phyloP scores from a whole-genome alignment of 2,888 invertebrate genomes.

The Drosophila demipolita region DNA sequence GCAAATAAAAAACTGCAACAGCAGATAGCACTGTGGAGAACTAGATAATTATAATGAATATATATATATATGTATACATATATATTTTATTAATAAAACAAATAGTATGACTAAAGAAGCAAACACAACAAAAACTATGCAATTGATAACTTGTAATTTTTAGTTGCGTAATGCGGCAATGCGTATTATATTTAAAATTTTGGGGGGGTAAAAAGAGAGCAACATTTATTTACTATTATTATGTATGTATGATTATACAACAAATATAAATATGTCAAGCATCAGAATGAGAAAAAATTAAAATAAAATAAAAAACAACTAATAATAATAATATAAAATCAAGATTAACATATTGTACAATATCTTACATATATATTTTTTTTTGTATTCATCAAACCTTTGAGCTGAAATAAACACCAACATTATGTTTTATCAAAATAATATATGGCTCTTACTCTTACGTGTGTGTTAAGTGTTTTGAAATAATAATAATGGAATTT shows the following conservation, averaged over 20 bases:
- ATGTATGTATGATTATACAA: constrained; percentile 44
- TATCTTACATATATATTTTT: constrained; percentile 54
- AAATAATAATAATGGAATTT: neutral
- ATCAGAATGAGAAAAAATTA: constrained; percentile 31
- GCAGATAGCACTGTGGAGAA: constrained; percentile 67
- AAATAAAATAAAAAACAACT: constrained; percentile 16
- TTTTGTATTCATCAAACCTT: constrained; percentile 63
- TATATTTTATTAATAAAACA: constrained; percentile 45
- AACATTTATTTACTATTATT: constrained; percentile 56
- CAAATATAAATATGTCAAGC: constrained; percentile 37
- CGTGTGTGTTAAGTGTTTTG: neutral
- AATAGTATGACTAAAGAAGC: constrained; percentile 36
- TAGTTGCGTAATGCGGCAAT: constrained; percentile 32
- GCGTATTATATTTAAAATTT: constrained; percentile 47
- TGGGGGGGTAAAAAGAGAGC: constrained; percentile 19
- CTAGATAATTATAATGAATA: constrained; percentile 67
- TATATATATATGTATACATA: constrained; percentile 24
- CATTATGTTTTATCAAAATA: constrained; percentile 68
- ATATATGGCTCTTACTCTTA: neutral
- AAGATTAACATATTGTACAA: constrained; percentile 70
- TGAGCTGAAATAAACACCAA: constrained; percentile 73
- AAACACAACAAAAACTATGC: constrained; percentile 23
- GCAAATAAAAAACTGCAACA: constrained; percentile 35
- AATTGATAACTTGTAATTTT: constrained; percentile 36
- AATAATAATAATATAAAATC: constrained; percentile 28